Evolutionary conservation across 2,113 vertebrate species (phyloP).

Genomic region (Oophaga pumilio): DNA sequence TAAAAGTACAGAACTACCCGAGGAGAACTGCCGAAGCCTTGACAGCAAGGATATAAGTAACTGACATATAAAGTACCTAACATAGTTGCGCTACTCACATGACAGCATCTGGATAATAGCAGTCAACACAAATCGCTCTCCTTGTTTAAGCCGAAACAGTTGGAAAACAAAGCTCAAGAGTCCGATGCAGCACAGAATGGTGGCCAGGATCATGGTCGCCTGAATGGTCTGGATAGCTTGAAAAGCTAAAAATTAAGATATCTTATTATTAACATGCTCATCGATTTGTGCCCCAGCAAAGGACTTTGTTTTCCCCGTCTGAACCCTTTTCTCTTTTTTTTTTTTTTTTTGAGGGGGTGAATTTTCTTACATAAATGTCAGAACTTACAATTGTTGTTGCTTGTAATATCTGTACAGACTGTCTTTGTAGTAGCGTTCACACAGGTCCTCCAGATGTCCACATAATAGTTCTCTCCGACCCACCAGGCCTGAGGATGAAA

Average conservation of each 20-base stretch:
- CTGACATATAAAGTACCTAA: neutral
- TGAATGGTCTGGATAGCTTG: constrained; percentile 83
- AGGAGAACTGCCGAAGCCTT: neutral
- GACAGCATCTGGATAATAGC: constrained; percentile 89
- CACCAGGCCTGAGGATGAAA: constrained; percentile 75
- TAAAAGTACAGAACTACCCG: neutral
- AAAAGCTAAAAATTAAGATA: constrained; percentile 74
- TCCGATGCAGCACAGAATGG: constrained; percentile 86
- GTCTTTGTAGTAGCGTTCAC: constrained; percentile 38
- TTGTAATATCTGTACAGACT: constrained; percentile 64
- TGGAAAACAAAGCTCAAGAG: constrained; percentile 94
- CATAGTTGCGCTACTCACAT: constrained; percentile 76
- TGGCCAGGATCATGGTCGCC: constrained; percentile 89
- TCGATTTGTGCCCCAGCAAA: neutral
- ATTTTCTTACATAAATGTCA: neutral
- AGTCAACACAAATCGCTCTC: constrained; percentile 90
- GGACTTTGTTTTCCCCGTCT: no score
- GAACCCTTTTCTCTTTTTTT: neutral
- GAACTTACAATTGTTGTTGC: constrained; percentile 64
- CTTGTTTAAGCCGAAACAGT: constrained; percentile 94
- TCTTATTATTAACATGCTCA: neutral
- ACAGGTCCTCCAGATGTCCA: constrained; percentile 75
- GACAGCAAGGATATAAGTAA: no score
- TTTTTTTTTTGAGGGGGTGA: neutral
- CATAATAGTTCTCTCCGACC: constrained; percentile 70